Percentiles rank a stretch among this genome's conserved stretches.
phyloP scores from a whole-genome alignment of 2,113 vertebrate genomes.

The Sigmodon hispidus region DNA sequence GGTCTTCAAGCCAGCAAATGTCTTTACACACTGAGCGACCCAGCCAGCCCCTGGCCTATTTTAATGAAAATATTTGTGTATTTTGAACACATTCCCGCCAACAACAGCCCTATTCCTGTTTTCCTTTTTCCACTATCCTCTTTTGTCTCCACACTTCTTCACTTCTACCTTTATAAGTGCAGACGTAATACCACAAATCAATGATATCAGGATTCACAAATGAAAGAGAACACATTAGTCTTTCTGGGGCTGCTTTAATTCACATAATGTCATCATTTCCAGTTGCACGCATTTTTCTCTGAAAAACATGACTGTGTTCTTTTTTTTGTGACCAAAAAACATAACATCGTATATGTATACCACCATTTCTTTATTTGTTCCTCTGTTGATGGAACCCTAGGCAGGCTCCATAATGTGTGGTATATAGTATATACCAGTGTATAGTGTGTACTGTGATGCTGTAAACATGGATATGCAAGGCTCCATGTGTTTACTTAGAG shows the following conservation, averaged over 20 bases:
- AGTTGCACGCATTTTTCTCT: neutral
- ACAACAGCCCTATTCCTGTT: neutral
- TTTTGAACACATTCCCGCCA: neutral
- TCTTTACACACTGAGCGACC: neutral
- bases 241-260: neutral
- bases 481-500: neutral
- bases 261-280: neutral
- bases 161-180: neutral
- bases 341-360: neutral
- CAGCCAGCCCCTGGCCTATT: neutral
- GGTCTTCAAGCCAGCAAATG: too few species aligned
- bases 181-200: too few species aligned
- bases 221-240: neutral
- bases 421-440: neutral
- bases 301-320: neutral
- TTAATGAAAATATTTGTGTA: neutral
- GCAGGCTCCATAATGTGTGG: neutral
- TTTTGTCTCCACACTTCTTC: neutral
- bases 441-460: neutral
- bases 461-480: neutral
- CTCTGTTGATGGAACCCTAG: too few species aligned
- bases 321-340: neutral
- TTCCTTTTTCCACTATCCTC: too few species aligned
- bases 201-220: neutral
- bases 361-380: neutral